Conservation (phyloP, 2,888 invertebrate species). For the Pachydiplax longipennis region DNA sequence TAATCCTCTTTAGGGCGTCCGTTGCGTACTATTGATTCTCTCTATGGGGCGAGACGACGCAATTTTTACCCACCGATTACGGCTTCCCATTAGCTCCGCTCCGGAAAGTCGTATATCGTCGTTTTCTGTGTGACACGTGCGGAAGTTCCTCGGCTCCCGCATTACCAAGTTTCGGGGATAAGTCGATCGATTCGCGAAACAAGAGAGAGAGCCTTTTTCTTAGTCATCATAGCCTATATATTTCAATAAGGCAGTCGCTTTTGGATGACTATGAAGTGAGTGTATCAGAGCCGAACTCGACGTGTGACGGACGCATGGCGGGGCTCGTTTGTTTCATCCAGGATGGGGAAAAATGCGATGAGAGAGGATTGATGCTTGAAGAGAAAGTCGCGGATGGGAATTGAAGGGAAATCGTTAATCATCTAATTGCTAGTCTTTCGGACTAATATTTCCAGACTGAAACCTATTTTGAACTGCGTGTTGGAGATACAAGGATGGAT, state of each 20-base stretch:
- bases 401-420: too few relatives aligned
- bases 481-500: too few relatives aligned
- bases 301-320: too few relatives aligned
- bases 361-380: too few relatives aligned
- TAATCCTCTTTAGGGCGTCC: slow-evolving; percentile 24
- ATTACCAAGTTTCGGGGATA: background rate
- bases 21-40: background rate
- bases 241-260: background rate
- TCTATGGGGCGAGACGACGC: background rate
- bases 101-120: slow-evolving; percentile 24
- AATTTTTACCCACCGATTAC: slow-evolving; percentile 32
- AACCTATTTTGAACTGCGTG: too few relatives aligned
- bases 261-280: background rate
- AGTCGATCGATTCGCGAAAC: background rate
- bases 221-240: background rate
- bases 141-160: slow-evolving; percentile 4
- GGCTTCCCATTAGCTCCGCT: slow-evolving; percentile 1
- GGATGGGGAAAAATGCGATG: too few relatives aligned
- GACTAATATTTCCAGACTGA: too few relatives aligned
- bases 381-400: too few relatives aligned
- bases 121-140: slow-evolving; percentile 25
- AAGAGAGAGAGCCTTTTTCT: background rate
- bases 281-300: too few relatives aligned
- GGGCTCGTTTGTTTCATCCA: too few relatives aligned
- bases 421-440: too few relatives aligned